These are phyloP conservation scores for Budorcas taxicolor DNA, from an alignment of 2,113 vertebrate genomes.

Conservation along the genomic window DNA sequence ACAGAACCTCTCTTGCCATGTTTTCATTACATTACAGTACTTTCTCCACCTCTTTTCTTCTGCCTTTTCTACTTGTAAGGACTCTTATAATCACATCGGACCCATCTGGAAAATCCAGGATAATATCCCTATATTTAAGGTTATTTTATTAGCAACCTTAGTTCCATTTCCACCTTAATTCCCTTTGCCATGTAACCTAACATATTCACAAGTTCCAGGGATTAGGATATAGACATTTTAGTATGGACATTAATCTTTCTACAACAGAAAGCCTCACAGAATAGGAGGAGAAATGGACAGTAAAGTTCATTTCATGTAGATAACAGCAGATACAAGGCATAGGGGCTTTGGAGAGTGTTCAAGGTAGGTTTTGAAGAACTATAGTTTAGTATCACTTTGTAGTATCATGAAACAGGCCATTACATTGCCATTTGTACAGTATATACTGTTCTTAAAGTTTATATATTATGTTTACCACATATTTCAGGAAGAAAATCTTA, in stretches of 20 bases:
- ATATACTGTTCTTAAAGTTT: conserved; percentile 16
- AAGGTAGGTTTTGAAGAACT: background rate
- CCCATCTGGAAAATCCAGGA: background rate
- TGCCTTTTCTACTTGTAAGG: background rate
- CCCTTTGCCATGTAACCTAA: background rate
- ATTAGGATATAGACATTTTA: background rate
- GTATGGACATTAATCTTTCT: background rate
- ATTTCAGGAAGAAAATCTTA: background rate
- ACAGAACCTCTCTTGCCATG: background rate
- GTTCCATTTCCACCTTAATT: background rate
- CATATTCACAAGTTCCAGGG: background rate
- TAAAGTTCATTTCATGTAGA: background rate
- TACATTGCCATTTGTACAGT: background rate
- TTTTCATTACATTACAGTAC: background rate
- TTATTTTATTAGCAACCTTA: background rate
- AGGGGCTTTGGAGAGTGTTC: background rate
- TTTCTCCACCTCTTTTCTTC: background rate
- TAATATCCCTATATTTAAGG: background rate
- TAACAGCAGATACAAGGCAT: background rate
- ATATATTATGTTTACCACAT: background rate
- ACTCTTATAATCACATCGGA: background rate
- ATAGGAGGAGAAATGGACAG: background rate
- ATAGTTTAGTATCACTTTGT: background rate
- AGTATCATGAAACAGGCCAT: background rate
- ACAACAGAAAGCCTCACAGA: background rate